A percentile compares a stretch with the other conserved stretches of the same genome.
Conservation (phyloP, 2,797 vertebrate genomes). For the Oryzias sinensis region DNA sequence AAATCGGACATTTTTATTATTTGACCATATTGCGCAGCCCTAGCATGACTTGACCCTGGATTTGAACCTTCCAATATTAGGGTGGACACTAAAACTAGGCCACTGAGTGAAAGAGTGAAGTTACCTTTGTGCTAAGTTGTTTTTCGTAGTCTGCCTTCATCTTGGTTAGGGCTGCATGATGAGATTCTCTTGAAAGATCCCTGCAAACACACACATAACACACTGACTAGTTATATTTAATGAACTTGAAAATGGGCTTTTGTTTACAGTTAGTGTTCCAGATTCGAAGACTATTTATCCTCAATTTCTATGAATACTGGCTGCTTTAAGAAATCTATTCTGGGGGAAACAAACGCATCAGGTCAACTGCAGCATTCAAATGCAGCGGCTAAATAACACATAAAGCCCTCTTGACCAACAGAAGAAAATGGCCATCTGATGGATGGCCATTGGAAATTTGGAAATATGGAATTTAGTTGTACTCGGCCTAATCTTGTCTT, state of each 20-base stretch:
- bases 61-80: background rate
- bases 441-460: too few species aligned
- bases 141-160: slow-evolving; percentile 77
- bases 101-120: background rate
- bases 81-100: background rate
- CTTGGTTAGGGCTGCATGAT: slow-evolving; percentile 76
- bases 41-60: background rate
- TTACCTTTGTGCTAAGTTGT: slow-evolving; percentile 49
- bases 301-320: background rate
- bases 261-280: too few species aligned
- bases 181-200: slow-evolving; percentile 73
- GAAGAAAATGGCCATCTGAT: slow-evolving; percentile 35
- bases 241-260: too few species aligned
- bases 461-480: slow-evolving; percentile 5
- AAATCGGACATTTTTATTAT: too few species aligned
- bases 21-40: too few species aligned
- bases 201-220: slow-evolving; percentile 59
- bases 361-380: slow-evolving; percentile 36
- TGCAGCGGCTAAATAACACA: slow-evolving; percentile 21
- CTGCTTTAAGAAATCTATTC: slow-evolving; percentile 5
- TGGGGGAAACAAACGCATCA: slow-evolving; percentile 19
- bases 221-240: background rate
- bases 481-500: slow-evolving; percentile 29
- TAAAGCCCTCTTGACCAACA: slow-evolving; percentile 15
- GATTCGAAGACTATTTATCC: background rate